Conservation (phyloP, 1,140 invertebrate species). For the Caenorhabditis briggsae region DNA sequence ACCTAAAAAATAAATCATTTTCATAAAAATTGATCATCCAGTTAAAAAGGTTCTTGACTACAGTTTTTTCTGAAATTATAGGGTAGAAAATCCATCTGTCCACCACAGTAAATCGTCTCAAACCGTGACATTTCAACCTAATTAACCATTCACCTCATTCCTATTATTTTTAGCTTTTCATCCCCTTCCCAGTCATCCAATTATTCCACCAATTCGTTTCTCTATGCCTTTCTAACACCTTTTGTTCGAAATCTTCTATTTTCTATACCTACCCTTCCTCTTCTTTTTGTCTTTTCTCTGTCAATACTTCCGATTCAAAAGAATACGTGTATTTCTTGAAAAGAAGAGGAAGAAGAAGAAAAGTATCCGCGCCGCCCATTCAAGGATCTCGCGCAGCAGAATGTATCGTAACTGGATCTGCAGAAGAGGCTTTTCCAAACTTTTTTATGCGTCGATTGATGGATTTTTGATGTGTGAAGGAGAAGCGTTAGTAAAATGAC, state of each 20-base stretch:
- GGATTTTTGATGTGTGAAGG: conserved; percentile 4
- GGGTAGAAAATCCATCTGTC: too few relatives aligned
- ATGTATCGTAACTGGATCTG: conserved; percentile 8
- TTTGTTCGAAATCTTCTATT: background rate
- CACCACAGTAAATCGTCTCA: background rate
- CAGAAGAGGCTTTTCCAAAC: background rate
- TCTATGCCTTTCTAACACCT: conserved; percentile 16
- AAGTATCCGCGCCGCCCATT: background rate
- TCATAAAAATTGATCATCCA: too few relatives aligned
- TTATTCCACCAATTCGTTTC: background rate
- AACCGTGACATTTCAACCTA: background rate
- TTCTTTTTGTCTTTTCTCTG: background rate
- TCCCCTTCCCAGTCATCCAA: background rate
- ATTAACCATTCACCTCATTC: background rate
- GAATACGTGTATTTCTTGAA: conserved; percentile 36
- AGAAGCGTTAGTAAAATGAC: too few relatives aligned
- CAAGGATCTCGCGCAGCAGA: background rate
- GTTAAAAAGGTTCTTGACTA: too few relatives aligned
- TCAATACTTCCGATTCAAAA: conserved; percentile 18
- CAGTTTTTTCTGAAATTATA: too few relatives aligned
- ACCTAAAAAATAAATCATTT: too few relatives aligned
- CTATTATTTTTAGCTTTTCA: background rate
- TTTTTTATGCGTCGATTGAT: background rate
- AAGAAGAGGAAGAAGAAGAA: background rate
- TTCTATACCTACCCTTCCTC: background rate